A percentile compares a stretch with the other conserved stretches of the same genome.
These are phyloP conservation scores for Brachionus sp. DNA, from an alignment of 1,140 invertebrate genomes.

Conservation along the genomic window DNA sequence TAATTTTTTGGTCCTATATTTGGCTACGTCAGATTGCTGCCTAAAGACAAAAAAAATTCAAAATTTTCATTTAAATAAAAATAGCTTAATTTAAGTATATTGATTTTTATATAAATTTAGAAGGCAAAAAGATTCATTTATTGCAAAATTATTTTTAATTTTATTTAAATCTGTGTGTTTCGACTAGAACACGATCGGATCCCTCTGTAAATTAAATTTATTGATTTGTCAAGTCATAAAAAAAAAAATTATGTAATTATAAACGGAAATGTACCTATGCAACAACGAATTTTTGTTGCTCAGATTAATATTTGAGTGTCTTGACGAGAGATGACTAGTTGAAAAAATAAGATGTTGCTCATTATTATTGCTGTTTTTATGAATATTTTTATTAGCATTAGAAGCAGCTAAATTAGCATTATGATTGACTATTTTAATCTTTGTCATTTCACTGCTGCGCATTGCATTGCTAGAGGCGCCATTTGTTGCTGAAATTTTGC, in stretches of 20 bases:
- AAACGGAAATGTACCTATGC: slow-evolving; percentile 37
- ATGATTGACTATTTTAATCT: background rate
- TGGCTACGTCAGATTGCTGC: background rate
- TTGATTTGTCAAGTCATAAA: background rate
- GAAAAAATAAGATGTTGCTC: background rate
- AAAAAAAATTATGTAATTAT: slow-evolving; percentile 19
- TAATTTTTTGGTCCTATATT: background rate
- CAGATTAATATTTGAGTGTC: background rate
- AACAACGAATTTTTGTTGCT: background rate
- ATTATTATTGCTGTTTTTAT: slow-evolving; percentile 2
- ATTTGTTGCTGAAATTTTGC: background rate
- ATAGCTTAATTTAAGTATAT: background rate
- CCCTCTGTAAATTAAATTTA: background rate
- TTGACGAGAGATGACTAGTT: background rate
- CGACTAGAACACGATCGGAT: background rate
- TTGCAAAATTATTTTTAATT: slow-evolving; percentile 37
- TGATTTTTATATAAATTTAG: slow-evolving; percentile 5
- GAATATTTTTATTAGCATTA: background rate
- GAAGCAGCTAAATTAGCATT: background rate
- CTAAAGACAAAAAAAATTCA: background rate
- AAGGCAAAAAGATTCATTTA: background rate
- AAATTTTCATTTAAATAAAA: background rate
- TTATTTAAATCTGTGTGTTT: slow-evolving; percentile 18
- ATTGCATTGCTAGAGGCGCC: background rate
- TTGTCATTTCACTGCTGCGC: background rate